Percentiles rank a stretch among this genome's conserved stretches.
These are phyloP conservation scores for Clostera curtula DNA, from an alignment of 2,888 invertebrate genomes.

Conservation along the genomic window DNA sequence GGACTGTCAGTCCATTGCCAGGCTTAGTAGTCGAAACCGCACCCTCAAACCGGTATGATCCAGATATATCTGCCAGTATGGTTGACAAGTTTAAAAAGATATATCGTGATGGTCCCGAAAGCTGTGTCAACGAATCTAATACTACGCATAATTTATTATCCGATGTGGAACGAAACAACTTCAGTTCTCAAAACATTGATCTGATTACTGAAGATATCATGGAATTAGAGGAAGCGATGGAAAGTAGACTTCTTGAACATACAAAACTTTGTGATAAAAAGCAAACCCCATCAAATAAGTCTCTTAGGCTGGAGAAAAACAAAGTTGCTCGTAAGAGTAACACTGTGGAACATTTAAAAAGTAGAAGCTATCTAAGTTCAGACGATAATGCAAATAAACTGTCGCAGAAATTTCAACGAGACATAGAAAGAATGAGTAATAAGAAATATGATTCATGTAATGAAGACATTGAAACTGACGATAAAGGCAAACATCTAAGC, in stretches of 20 bases:
- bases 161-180: conserved; percentile 29
- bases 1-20: conserved; percentile 49
- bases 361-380: too few species aligned
- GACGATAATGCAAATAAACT: too few species aligned
- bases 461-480: too few species aligned
- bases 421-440: too few species aligned
- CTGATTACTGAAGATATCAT: conserved; percentile 22
- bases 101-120: conserved; percentile 26
- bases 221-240: conserved; percentile 9
- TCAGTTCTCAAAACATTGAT: conserved; percentile 21
- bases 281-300: too few species aligned
- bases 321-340: too few species aligned
- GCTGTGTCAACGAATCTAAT: conserved; percentile 27
- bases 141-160: conserved; percentile 41
- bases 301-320: too few species aligned
- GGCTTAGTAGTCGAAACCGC: conserved; percentile 44
- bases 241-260: conserved; percentile 2
- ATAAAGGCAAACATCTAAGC: too few species aligned
- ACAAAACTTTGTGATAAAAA: conserved; percentile 4
- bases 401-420: too few species aligned
- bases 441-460: too few species aligned
- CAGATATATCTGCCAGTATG: conserved; percentile 32
- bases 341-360: too few species aligned
- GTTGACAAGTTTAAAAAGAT: conserved; percentile 41
- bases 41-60: conserved; percentile 18